A percentile compares a stretch with the other conserved stretches of the same genome.
These are phyloP conservation scores for Melanotaenia trifasciata DNA, from an alignment of 2,797 vertebrate species.

Conservation along the genomic window DNA sequence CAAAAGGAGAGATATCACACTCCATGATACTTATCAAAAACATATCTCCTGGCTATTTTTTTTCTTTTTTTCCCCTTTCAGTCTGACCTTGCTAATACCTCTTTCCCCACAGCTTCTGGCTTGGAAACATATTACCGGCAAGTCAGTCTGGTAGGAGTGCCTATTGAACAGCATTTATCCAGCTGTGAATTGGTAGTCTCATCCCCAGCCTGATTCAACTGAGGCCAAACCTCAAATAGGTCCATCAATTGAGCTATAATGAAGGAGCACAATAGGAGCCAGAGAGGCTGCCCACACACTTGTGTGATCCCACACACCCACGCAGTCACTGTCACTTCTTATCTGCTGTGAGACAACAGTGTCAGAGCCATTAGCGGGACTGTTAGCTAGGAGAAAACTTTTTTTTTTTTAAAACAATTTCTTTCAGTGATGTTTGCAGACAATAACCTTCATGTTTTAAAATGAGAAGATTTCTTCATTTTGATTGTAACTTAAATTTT, in stretches of 20 bases:
- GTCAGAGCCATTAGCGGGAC: slow-evolving; percentile 26
- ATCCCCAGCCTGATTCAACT: slow-evolving; percentile 59
- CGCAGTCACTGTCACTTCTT: slow-evolving; percentile 39
- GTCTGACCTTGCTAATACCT: slow-evolving; percentile 44
- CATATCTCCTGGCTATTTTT: slow-evolving; percentile 34
- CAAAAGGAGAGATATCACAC: slow-evolving; percentile 45
- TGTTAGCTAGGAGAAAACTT: slow-evolving; percentile 1
- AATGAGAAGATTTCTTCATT: background rate
- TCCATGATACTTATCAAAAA: slow-evolving; percentile 57
- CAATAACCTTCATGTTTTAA: slow-evolving; percentile 10
- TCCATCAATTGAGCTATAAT: slow-evolving; percentile 71
- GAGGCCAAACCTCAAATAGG: slow-evolving; percentile 68
- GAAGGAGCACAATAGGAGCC: slow-evolving; percentile 46
- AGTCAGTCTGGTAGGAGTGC: slow-evolving; percentile 69
- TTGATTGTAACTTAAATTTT: background rate
- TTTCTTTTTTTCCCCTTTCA: slow-evolving; percentile 23
- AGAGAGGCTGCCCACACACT: slow-evolving; percentile 53
- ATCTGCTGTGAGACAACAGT: slow-evolving; percentile 38
- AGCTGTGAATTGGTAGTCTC: slow-evolving; percentile 63
- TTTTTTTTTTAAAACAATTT: background rate
- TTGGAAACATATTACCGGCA: slow-evolving; percentile 65
- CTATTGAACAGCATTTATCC: slow-evolving; percentile 73
- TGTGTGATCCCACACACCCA: slow-evolving; percentile 16
- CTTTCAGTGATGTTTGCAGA: background rate
- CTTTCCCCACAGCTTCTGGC: slow-evolving; percentile 33